Percentiles rank a stretch among this genome's conserved stretches.
Evolutionary conservation across 2,888 invertebrate species (phyloP).

Genomic region (Phragmatobia fuliginosa): DNA sequence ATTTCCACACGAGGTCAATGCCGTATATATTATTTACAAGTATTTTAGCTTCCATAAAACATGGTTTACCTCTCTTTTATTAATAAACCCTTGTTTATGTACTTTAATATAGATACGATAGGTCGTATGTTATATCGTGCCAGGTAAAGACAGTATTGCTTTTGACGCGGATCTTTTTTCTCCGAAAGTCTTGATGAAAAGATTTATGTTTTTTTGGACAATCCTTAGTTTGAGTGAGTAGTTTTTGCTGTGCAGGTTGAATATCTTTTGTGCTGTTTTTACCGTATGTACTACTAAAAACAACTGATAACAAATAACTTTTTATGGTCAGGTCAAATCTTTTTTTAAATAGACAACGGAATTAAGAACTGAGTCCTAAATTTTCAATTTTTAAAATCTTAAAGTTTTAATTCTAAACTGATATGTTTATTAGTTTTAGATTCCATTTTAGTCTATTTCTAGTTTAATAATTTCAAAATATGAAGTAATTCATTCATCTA

Average conservation of each 20-base stretch:
- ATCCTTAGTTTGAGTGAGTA: background rate
- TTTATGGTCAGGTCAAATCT: too few species aligned
- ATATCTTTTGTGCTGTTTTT: background rate
- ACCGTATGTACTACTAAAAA: background rate
- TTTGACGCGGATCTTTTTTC: background rate
- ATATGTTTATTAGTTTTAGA: background rate
- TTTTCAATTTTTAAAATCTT: too few species aligned
- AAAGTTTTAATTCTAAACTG: too few species aligned
- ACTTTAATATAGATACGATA: background rate
- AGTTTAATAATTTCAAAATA: background rate
- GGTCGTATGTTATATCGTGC: background rate
- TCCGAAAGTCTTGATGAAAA: background rate
- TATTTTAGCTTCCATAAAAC: conserved; percentile 7
- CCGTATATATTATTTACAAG: conserved; percentile 19
- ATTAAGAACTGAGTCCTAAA: too few species aligned
- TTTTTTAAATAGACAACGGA: too few species aligned
- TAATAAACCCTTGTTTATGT: background rate
- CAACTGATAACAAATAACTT: too few species aligned
- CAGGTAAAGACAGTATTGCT: background rate
- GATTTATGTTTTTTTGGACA: background rate
- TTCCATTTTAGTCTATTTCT: background rate
- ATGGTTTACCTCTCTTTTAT: background rate
- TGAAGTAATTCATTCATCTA: background rate
- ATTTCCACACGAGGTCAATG: conserved; percentile 41
- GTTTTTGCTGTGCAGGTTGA: background rate